Conservation (phyloP, 2,113 vertebrate species). For the Gobio gobio region DNA sequence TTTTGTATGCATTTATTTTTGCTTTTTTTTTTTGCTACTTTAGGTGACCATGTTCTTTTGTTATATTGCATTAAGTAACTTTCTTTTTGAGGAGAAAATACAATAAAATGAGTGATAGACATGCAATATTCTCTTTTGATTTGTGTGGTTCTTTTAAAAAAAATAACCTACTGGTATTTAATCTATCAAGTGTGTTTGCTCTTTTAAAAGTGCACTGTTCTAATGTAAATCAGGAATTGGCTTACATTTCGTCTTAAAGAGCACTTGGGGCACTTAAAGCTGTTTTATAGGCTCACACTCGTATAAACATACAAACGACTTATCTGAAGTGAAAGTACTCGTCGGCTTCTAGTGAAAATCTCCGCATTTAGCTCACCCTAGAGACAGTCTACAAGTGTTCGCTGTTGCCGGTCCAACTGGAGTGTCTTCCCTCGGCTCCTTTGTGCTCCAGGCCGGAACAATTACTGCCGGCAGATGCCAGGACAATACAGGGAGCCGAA, state of each 20-base stretch:
- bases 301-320: neutral
- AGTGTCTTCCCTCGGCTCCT: constrained; percentile 27
- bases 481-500: constrained; percentile 50
- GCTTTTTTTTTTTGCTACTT: neutral
- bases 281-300: neutral
- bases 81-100: constrained; percentile 50
- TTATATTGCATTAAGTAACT: constrained; percentile 46
- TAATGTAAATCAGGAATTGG: neutral
- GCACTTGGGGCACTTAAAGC: neutral
- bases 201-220: neutral
- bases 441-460: constrained; percentile 39
- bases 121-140: constrained; percentile 9
- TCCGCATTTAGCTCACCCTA: constrained; percentile 25
- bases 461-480: constrained; percentile 59
- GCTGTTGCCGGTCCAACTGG: constrained; percentile 8
- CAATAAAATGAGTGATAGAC: constrained; percentile 51
- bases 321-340: neutral
- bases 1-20: neutral
- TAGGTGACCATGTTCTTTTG: constrained; percentile 35
- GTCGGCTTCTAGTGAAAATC: constrained; percentile 16
- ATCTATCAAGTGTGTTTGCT: neutral
- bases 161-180: neutral
- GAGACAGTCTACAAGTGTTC: constrained; percentile 35
- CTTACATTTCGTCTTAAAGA: neutral
- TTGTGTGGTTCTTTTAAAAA: neutral